A percentile compares a stretch with the other conserved stretches of the same genome.
Conservation (phyloP, 2,797 vertebrate genomes). For the Falco biarmicus region DNA sequence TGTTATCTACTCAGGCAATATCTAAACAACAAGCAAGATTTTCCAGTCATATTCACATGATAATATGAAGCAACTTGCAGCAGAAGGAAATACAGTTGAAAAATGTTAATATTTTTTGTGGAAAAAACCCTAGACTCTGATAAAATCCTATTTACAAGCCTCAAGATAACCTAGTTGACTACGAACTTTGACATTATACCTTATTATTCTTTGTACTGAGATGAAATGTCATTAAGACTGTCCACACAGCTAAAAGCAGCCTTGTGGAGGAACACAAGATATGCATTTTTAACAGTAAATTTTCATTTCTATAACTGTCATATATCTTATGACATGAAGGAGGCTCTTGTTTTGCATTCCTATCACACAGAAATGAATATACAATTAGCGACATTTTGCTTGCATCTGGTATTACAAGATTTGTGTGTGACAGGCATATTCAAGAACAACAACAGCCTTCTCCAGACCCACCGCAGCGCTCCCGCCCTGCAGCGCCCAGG, state of each 20-base stretch:
- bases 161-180: background rate
- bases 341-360: background rate
- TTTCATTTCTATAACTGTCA: background rate
- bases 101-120: background rate
- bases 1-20: background rate
- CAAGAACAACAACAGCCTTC: background rate
- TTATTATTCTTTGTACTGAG: background rate
- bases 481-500: accelerated
- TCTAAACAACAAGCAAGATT: background rate
- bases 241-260: background rate
- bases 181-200: background rate
- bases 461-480: background rate
- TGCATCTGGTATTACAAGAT: background rate
- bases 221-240: background rate
- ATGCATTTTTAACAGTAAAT: accelerated
- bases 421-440: accelerated
- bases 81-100: background rate
- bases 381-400: background rate
- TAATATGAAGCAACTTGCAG: background rate
- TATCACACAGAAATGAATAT: background rate
- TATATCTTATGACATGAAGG: accelerated
- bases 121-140: background rate
- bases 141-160: background rate
- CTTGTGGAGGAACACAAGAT: accelerated
- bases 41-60: background rate